Evolutionary conservation across 2,113 vertebrate species (phyloP).

Genomic region (Cercocebus atys): DNA sequence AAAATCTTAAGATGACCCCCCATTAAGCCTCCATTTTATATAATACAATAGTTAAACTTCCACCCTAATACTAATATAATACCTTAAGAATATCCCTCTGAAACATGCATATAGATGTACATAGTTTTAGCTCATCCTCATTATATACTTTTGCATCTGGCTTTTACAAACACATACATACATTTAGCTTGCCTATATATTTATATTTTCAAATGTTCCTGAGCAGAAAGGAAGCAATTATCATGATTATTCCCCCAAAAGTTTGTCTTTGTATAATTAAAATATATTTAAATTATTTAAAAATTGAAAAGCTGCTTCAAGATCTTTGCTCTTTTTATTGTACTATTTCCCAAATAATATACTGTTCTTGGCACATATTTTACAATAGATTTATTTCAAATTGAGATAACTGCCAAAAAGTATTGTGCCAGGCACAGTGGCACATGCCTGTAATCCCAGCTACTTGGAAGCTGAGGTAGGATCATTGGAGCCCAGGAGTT

Average conservation of each 20-base stretch:
- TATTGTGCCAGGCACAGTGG: background rate
- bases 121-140: background rate
- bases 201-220: background rate
- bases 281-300: slow-evolving; percentile 2
- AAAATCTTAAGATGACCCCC: too few relatives aligned
- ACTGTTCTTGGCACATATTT: background rate
- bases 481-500: background rate
- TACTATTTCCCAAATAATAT: background rate
- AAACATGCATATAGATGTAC: background rate
- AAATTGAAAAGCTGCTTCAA: slow-evolving; percentile 21
- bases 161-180: background rate
- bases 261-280: background rate
- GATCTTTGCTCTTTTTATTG: background rate
- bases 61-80: too few relatives aligned
- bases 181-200: background rate
- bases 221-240: background rate
- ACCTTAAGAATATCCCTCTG: too few relatives aligned
- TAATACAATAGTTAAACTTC: too few relatives aligned
- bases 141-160: background rate
- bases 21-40: too few relatives aligned
- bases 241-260: background rate
- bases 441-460: background rate
- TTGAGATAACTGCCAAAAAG: background rate
- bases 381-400: background rate
- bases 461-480: background rate